These are phyloP conservation scores for Trileptium ribeirensis DNA, from an alignment of 2,888 invertebrate genomes.

Conservation along the genomic window DNA sequence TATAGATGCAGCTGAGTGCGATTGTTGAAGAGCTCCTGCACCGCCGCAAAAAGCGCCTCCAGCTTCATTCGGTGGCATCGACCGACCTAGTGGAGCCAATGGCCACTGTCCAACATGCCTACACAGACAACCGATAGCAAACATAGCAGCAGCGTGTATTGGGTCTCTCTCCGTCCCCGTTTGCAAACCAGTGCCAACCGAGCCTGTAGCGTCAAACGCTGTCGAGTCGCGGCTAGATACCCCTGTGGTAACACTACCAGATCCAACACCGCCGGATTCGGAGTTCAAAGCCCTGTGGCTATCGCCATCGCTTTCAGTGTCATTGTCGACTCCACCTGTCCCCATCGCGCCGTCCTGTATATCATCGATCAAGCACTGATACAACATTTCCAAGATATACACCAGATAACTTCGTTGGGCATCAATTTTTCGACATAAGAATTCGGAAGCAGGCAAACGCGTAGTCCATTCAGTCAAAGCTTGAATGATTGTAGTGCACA, in stretches of 20 bases:
- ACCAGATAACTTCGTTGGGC: background rate
- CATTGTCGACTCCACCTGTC: background rate
- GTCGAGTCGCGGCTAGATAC: slow-evolving; percentile 11
- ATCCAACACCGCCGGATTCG: no score
- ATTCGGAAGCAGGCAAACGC: background rate
- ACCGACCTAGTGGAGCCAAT: background rate
- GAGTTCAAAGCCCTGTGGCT: slow-evolving; percentile 29
- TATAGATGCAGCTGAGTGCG: background rate
- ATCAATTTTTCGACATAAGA: background rate
- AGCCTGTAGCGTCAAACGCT: slow-evolving; percentile 10
- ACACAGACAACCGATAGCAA: background rate
- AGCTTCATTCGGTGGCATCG: background rate
- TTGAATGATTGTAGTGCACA: background rate
- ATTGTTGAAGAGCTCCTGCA: background rate
- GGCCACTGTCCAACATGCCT: background rate
- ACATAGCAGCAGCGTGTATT: background rate
- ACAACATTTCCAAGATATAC: background rate
- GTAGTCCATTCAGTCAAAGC: slow-evolving; percentile 1
- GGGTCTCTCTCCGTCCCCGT: background rate
- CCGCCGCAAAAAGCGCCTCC: background rate
- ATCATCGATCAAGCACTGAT: background rate
- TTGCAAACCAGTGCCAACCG: no score
- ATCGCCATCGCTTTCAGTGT: background rate
- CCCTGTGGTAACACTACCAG: slow-evolving; percentile 27
- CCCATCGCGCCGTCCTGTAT: no score